A percentile compares a stretch with the other conserved stretches of the same genome.
Conservation (phyloP, 1,140 invertebrate genomes). For the Trissolcus basalis region DNA sequence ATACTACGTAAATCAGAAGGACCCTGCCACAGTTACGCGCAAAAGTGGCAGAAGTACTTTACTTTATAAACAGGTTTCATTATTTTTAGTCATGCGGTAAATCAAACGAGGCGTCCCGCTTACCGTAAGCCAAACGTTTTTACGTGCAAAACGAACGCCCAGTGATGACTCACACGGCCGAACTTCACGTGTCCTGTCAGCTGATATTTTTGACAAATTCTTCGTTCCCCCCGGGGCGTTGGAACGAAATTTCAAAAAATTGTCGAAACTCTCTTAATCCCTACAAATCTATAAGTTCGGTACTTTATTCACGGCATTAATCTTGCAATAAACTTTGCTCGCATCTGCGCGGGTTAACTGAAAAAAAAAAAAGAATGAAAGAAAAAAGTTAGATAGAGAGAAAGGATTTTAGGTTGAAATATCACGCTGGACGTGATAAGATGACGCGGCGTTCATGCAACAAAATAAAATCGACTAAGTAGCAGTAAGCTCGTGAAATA, state of each 20-base stretch:
- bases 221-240: conserved; percentile 24
- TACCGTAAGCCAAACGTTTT: conserved; percentile 55
- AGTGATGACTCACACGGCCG: conserved; percentile 42
- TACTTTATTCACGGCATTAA: conserved; percentile 51
- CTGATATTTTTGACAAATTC: conserved; percentile 38
- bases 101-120: conserved; percentile 50
- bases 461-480: conserved; percentile 57
- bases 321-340: conserved; percentile 39
- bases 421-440: conserved; percentile 43
- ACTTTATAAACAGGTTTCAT: conserved; percentile 64
- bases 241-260: conserved; percentile 38
- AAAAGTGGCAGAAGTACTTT: conserved; percentile 53
- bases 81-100: conserved; percentile 61
- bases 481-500: conserved; percentile 45
- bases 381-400: conserved; percentile 1
- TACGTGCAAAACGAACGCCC: conserved; percentile 43
- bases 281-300: conserved; percentile 38
- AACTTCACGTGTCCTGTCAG: conserved; percentile 13
- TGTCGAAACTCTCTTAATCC: conserved; percentile 54
- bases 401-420: conserved; percentile 30
- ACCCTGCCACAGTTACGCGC: conserved; percentile 52
- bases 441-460: conserved; percentile 48
- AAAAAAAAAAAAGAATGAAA: conserved; percentile 20
- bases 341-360: too few species aligned
- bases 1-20: conserved; percentile 59